Conservation (phyloP, 2,113 vertebrate genomes). For the Nipponia nippon region DNA sequence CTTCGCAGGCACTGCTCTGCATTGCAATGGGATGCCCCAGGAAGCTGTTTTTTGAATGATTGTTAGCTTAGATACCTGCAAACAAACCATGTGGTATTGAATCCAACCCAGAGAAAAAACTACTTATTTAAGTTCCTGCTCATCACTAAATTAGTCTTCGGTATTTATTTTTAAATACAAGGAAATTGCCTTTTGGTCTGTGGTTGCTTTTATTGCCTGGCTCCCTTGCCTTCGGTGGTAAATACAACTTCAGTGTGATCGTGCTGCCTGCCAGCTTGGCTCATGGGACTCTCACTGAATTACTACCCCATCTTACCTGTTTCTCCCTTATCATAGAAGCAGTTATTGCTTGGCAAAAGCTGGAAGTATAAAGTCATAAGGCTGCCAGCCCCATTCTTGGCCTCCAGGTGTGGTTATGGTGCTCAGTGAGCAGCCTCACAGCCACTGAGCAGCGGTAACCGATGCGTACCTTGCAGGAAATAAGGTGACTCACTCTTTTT, state of each 20-base stretch:
- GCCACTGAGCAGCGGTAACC: neutral
- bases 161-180: neutral
- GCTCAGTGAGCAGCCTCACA: fast-evolving
- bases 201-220: neutral
- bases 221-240: neutral
- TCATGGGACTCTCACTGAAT: neutral
- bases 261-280: neutral
- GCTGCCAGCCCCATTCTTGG: neutral
- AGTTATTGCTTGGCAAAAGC: neutral
- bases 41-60: neutral
- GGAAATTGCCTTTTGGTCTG: neutral
- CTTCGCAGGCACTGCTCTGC: neutral
- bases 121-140: neutral
- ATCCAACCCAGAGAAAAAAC: neutral
- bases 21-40: neutral
- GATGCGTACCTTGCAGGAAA: neutral
- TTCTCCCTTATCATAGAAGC: neutral
- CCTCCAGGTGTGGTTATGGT: neutral
- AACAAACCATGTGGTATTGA: neutral
- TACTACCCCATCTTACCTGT: neutral
- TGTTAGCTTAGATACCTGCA: neutral
- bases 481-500: neutral
- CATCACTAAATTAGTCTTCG: neutral
- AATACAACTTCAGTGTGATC: neutral
- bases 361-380: neutral